Conservation (phyloP, 2,113 vertebrate species). For the Passer montanus region DNA sequence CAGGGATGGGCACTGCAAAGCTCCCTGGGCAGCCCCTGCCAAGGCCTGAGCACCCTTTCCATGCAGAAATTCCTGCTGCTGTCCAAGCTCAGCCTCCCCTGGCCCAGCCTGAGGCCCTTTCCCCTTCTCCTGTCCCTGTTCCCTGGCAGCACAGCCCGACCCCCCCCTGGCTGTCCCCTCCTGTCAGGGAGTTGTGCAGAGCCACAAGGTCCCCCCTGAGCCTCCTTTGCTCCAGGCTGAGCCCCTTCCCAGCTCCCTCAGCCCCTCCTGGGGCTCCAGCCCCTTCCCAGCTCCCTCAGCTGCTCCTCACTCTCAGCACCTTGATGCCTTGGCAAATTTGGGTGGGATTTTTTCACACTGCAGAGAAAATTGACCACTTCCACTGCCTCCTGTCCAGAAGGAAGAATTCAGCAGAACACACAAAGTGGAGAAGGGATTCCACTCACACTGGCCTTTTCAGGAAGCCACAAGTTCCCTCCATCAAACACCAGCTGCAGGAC, state of each 20-base stretch:
- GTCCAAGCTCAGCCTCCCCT: neutral
- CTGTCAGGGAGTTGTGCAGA: neutral
- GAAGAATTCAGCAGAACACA: neutral
- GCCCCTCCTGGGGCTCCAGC: neutral
- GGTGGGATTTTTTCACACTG: neutral
- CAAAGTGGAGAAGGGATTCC: too few species aligned
- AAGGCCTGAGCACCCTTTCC: neutral
- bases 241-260: neutral
- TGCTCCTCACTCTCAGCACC: neutral
- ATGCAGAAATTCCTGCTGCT: neutral
- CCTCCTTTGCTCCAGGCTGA: neutral
- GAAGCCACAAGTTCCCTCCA: neutral
- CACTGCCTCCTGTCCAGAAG: rapidly evolving
- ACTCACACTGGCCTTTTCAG: neutral
- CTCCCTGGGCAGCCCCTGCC: neutral
- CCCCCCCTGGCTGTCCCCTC: neutral
- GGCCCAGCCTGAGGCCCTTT: neutral
- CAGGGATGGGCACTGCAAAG: neutral
- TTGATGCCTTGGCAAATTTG: neutral
- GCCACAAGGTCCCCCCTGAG: neutral
- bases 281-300: neutral
- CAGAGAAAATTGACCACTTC: neutral
- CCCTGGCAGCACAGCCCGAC: neutral
- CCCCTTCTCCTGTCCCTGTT: neutral
- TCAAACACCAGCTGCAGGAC: neutral